Percentiles rank a stretch among this genome's conserved stretches.
Evolutionary conservation across 2,888 invertebrate species (phyloP).

Genomic region (Drosophila atripex): DNA sequence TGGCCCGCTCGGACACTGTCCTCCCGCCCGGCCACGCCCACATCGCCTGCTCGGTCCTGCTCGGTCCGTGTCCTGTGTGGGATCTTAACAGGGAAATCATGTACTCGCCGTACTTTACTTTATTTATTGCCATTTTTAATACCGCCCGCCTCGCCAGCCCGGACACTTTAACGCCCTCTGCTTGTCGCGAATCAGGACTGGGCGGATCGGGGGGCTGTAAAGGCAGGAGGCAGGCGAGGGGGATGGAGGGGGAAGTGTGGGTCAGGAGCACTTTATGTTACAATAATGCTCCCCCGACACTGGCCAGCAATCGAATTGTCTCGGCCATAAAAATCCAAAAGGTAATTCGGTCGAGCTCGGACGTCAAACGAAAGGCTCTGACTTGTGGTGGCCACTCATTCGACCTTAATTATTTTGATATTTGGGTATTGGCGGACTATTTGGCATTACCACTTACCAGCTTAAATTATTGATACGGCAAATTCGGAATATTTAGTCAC

Average conservation of each 20-base stretch:
- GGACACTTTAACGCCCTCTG: conserved; percentile 73
- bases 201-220: conserved; percentile 6
- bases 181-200: conserved; percentile 41
- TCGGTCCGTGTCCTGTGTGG: conserved; percentile 52
- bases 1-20: conserved; percentile 80
- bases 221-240: too few relatives aligned
- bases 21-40: conserved; percentile 22
- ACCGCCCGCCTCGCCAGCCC: conserved; percentile 64
- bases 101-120: conserved; percentile 82
- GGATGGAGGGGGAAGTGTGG: conserved; percentile 1
- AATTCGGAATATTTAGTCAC: neutral
- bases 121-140: conserved; percentile 83
- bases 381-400: neutral
- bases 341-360: conserved; percentile 61
- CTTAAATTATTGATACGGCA: conserved; percentile 7
- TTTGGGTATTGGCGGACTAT: conserved; percentile 10
- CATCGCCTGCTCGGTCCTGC: conserved; percentile 25
- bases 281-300: conserved; percentile 80
- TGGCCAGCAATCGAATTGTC: conserved; percentile 77
- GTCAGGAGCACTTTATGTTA: conserved; percentile 75
- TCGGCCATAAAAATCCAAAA: conserved; percentile 80
- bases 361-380: conserved; percentile 7
- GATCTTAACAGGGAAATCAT: conserved; percentile 82
- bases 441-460: conserved; percentile 24
- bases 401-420: conserved; percentile 30